These are phyloP conservation scores for Nibea albiflora DNA, from an alignment of 2,113 vertebrate genomes.

Conservation along the genomic window DNA sequence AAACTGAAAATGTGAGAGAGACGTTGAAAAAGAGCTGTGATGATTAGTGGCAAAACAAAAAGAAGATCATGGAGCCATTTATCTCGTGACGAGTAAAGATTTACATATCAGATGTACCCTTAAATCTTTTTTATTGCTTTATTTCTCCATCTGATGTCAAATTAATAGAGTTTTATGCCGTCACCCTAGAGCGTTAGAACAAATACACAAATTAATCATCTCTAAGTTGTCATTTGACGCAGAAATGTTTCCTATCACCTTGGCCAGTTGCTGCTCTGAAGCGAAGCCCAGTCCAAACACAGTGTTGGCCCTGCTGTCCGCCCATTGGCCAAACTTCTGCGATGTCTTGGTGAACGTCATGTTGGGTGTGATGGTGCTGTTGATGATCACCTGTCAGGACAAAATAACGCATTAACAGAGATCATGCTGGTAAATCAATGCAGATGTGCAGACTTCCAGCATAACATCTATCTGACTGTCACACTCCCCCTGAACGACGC, in stretches of 20 bases:
- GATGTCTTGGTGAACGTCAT: conserved; percentile 99
- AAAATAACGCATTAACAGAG: background rate
- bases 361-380: conserved; percentile 98
- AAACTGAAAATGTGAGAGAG: conserved; percentile 86
- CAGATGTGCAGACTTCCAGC: background rate
- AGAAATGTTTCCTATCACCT: conserved; percentile 82
- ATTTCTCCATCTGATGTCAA: conserved; percentile 4
- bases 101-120: background rate
- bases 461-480: background rate
- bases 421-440: background rate
- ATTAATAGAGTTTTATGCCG: background rate
- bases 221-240: background rate
- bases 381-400: conserved; percentile 92
- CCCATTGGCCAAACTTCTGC: conserved; percentile 99
- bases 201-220: background rate
- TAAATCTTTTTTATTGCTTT: background rate
- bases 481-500: background rate
- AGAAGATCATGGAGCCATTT: conserved; percentile 10
- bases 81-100: background rate
- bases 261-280: conserved; percentile 93
- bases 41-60: conserved; percentile 8
- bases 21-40: conserved; percentile 11
- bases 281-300: conserved; percentile 96
- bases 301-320: conserved; percentile 97
- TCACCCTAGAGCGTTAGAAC: background rate